Percentiles rank a stretch among this genome's conserved stretches.
These are phyloP conservation scores for Conus betulinus DNA, from an alignment of 1,140 invertebrate genomes.

Conservation along the genomic window DNA sequence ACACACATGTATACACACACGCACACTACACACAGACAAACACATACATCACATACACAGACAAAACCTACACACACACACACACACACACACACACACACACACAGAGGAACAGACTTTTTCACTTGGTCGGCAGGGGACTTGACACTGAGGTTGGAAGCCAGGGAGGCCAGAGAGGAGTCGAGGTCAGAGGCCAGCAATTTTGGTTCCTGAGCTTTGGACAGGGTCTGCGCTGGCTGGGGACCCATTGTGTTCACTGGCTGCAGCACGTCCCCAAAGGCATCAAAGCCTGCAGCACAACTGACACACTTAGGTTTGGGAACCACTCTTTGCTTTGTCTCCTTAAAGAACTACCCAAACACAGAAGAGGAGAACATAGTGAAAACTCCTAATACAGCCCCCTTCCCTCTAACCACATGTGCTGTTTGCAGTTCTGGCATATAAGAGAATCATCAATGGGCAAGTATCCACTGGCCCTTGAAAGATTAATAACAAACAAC, in stretches of 20 bases:
- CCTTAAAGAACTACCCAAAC: too few relatives aligned
- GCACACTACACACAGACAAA: not conserved
- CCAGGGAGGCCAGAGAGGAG: constrained; percentile 90
- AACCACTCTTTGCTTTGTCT: too few relatives aligned
- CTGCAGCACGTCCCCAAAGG: constrained; percentile 83
- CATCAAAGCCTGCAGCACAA: constrained; percentile 81
- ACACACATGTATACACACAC: not conserved
- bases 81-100: not conserved
- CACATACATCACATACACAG: not conserved
- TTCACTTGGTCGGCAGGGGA: constrained; percentile 82
- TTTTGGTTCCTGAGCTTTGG: constrained; percentile 56
- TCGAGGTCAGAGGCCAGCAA: constrained; percentile 94
- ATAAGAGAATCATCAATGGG: too few relatives aligned
- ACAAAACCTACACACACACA: not conserved
- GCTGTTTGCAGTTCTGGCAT: too few relatives aligned
- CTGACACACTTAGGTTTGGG: not conserved
- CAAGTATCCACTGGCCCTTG: too few relatives aligned
- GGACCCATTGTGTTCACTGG: constrained; percentile 67
- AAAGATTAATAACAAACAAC: too few relatives aligned
- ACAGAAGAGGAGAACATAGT: too few relatives aligned
- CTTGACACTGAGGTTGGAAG: constrained; percentile 94
- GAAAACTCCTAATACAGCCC: too few relatives aligned
- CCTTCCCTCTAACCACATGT: too few relatives aligned
- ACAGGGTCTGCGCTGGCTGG: constrained; percentile 24
- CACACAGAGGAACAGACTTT: constrained; percentile 78